Base-by-base conservation (phyloP, 2,888 invertebrate genomes). In the Mimachlamys varia region DNA sequence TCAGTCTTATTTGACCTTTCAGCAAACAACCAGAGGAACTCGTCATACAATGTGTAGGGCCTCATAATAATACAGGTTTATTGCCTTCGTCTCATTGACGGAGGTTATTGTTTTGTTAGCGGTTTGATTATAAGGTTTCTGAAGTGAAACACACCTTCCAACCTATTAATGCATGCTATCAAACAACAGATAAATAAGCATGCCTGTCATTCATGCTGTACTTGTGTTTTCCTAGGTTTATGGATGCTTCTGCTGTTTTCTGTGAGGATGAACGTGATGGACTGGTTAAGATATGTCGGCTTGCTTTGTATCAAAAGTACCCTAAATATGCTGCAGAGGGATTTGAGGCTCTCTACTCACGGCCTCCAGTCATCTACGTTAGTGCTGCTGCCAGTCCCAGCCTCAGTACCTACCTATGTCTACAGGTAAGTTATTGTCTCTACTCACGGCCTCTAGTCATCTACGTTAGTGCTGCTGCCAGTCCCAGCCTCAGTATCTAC, bases 181-280 rank as follows among this genome's bases (percentile, higher is more conserved):
- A n/a, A n/a, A n/a, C n/a, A n/a, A n/a, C n/a, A n/a, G n/a, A n/a
- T n/a, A n/a, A 44, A 44, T 5, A 44, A 44, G 44, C 44, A 44
- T 44, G n/a, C n/a, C n/a, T n/a, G n/a, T n/a, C n/a, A n/a, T n/a
- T n/a, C n/a, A n/a, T n/a, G n/a, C n/a, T n/a, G n/a, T n/a, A n/a
- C n/a, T 7, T 44, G 7, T 44, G 37, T 50, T 88, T 49, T 58
- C 91, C n/a, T 96, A 98, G 98, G 95, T 98, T 98, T 96, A 97
- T 98, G 92, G 98, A 98, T 95, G 98, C 98, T 92, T 98, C 98
- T 58, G 98, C 98, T 1, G 98, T 98, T 96, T 99, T 98, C 96
- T 98, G 99, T 96, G 98, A 98, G 93, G 99, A 99, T 94, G 98
- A 98, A 93, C 97, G 98, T 58, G 99, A 99, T 95, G 99, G 99